Conservation (phyloP, 2,888 invertebrate species). For the Platycheirus albimanus region DNA sequence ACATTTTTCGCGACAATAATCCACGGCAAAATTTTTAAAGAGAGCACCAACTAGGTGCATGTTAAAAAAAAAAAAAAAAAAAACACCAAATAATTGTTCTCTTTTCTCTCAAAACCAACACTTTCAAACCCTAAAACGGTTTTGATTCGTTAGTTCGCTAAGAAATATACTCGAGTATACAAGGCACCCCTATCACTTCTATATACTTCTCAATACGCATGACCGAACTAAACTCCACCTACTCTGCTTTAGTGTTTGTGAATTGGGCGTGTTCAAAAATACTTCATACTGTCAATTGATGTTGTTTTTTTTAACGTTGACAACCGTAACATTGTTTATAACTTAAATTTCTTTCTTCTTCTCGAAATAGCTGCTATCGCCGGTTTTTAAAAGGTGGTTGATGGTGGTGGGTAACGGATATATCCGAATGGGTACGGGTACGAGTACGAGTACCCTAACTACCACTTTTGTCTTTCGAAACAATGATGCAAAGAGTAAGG, state of each 20-base stretch:
- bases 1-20: no score
- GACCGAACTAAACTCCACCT: slow-evolving; percentile 59
- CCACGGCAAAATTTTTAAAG: no score
- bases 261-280: slow-evolving; percentile 44
- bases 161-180: slow-evolving; percentile 21
- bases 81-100: slow-evolving; percentile 17
- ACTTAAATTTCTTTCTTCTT: slow-evolving; percentile 42
- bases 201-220: slow-evolving; percentile 66
- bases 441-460: slow-evolving; percentile 1
- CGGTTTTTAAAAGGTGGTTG: slow-evolving; percentile 20
- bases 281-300: not conserved
- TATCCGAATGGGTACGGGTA: not conserved
- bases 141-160: slow-evolving; percentile 49
- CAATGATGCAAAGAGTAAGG: slow-evolving; percentile 33
- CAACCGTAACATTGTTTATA: slow-evolving; percentile 62
- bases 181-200: slow-evolving; percentile 48
- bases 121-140: not conserved
- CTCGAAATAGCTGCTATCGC: slow-evolving; percentile 35
- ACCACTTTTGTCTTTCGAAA: not conserved
- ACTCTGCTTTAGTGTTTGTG: slow-evolving; percentile 23
- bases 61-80: not conserved
- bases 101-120: slow-evolving; percentile 45
- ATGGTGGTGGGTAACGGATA: not conserved
- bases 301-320: slow-evolving; percentile 43
- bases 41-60: no score